Conservation (phyloP, 92 coral and sea anemone genomes). For the Heteractis magnifica region DNA sequence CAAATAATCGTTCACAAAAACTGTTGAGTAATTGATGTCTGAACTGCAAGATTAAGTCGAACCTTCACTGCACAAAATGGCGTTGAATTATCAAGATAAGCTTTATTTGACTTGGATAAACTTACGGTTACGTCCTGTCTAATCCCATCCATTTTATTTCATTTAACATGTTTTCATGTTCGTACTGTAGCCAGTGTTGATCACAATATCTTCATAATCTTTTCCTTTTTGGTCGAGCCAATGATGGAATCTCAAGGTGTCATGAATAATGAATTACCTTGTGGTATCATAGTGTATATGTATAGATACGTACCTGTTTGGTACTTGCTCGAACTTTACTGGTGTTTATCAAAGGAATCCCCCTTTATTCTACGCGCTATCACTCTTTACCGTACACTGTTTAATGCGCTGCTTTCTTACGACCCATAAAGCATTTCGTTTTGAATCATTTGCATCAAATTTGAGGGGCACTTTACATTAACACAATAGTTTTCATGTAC, state of each 20-base stretch:
- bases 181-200: not conserved
- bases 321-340: not conserved
- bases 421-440: too few relatives aligned
- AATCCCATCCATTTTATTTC: not conserved
- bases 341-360: constrained; percentile 21
- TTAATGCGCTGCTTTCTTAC: too few relatives aligned
- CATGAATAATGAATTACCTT: constrained; percentile 9
- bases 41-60: too few relatives aligned
- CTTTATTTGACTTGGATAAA: not conserved
- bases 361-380: not conserved
- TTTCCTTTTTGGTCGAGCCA: not conserved
- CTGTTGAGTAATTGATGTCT: too few relatives aligned
- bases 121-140: not conserved
- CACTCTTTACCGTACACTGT: not conserved
- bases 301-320: constrained; percentile 22
- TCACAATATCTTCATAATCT: not conserved
- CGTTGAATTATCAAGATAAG: not conserved
- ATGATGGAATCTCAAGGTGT: not conserved
- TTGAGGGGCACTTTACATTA: too few relatives aligned
- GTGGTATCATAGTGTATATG: constrained; percentile 9
- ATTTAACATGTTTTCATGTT: not conserved
- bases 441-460: too few relatives aligned
- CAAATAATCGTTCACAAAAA: too few relatives aligned
- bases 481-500: too few relatives aligned
- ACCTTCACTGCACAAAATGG: too few relatives aligned